Evolutionary conservation across 2,888 invertebrate genomes (phyloP).

Genomic region (Morinoia aosen): DNA sequence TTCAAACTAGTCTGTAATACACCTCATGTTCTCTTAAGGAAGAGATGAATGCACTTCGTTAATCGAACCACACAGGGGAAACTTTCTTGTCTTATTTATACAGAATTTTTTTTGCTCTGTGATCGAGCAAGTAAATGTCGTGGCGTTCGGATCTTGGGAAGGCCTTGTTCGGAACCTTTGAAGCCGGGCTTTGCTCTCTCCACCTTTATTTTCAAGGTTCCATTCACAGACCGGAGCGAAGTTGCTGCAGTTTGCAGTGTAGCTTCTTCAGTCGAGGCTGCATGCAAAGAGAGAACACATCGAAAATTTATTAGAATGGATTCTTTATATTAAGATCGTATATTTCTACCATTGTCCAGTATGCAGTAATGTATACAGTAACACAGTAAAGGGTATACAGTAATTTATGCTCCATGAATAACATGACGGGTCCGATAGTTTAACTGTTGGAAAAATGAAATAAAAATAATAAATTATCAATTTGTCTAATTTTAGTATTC

Average conservation of each 20-base stretch:
- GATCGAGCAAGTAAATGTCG: constrained; percentile 1
- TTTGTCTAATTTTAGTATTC: no score
- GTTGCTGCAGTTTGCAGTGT: not conserved
- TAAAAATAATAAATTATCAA: no score
- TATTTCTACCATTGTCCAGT: no score
- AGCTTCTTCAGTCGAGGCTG: not conserved
- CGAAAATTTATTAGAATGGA: not conserved
- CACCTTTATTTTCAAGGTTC: constrained; percentile 1
- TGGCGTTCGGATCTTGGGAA: not conserved
- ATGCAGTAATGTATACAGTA: no score
- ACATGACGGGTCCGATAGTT: no score
- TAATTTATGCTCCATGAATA: no score
- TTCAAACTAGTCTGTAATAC: not conserved
- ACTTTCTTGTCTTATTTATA: not conserved
- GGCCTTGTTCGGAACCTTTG: not conserved
- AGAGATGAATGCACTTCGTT: not conserved
- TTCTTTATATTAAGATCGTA: not conserved
- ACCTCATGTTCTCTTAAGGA: not conserved
- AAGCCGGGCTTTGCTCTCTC: not conserved
- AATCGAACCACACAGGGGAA: not conserved
- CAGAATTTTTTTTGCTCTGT: not conserved
- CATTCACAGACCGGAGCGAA: not conserved
- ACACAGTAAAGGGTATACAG: no score
- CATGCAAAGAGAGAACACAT: not conserved
- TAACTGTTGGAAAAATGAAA: no score